A percentile compares a stretch with the other conserved stretches of the same genome.
These are phyloP conservation scores for Bhutanitis thaidina DNA, from an alignment of 2,888 invertebrate genomes.

Conservation along the genomic window DNA sequence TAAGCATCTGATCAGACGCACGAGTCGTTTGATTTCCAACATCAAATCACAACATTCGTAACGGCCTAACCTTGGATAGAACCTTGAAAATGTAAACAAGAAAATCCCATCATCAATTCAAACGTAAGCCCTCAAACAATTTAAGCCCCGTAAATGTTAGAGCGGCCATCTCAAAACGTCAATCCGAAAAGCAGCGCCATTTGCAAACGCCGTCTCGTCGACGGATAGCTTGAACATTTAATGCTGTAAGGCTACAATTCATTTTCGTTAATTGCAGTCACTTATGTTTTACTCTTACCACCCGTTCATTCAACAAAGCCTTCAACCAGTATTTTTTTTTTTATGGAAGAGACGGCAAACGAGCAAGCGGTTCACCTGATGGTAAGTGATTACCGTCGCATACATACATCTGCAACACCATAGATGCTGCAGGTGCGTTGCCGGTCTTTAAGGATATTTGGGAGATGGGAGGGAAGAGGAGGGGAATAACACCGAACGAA, in stretches of 20 bases:
- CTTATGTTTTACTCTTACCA: conserved; percentile 37
- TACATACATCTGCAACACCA: too few species aligned
- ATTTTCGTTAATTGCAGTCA: conserved; percentile 52
- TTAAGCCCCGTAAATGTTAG: conserved; percentile 52
- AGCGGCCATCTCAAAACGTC: conserved; percentile 51
- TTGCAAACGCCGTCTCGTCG: conserved; percentile 34
- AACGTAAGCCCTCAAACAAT: conserved; percentile 40
- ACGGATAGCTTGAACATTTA: conserved; percentile 47
- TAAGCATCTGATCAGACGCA: too few species aligned
- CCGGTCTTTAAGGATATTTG: too few species aligned
- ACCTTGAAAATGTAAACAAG: conserved; percentile 32
- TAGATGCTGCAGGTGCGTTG: too few species aligned
- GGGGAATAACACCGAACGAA: too few species aligned
- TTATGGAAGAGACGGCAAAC: too few species aligned
- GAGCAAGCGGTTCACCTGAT: too few species aligned
- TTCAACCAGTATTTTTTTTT: too few species aligned
- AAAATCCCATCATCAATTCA: conserved; percentile 38
- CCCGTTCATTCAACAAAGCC: conserved; percentile 22
- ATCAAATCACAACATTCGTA: not conserved
- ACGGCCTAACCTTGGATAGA: not conserved
- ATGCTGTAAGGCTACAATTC: conserved; percentile 58
- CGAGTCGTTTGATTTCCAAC: too few species aligned
- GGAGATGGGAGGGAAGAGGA: too few species aligned
- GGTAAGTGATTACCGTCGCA: too few species aligned
- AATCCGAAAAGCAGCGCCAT: conserved; percentile 35